Base-by-base conservation (phyloP, 2,797 vertebrate genomes). In the Moxostoma hubbsi region DNA sequence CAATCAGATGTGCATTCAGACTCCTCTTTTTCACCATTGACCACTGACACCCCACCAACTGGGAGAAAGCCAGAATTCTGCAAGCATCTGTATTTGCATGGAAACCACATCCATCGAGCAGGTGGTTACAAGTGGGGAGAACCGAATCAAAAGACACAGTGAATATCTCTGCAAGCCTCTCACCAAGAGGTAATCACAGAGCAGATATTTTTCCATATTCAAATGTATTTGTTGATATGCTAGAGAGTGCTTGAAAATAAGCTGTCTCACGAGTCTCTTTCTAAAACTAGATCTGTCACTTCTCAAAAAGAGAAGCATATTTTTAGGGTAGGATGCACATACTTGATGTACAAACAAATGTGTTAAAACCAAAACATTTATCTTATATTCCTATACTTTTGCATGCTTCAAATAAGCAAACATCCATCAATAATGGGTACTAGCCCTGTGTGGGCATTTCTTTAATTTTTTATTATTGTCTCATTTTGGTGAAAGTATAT, bases 1-100 rank as follows among this genome's bases (percentile, higher is more conserved):
- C 87, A 86, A 90, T 91, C 89, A 89, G 84, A 82, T 77, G 74
- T 63, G 49, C 71, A 90, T 90, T 91, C 86, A 90, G 81, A 63
- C 9, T 73, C 69, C 50, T 83, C 85, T 89, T 64, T 79, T 88
- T 79, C 79, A 83, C 86, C 51, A 84, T 80, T 87, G 86, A 86
- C 86, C 86, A 82, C 65, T 72, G 65, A 67, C 79, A 73, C 75
- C 77, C 86, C 73, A 80, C 84, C 75, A 76, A 71, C 81, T 62
- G 80, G 74, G 59, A 86, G 87, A 85, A 55, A 74, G 54, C 75
- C 82, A 87, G 85, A 81, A 72, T 72, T 69, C 81, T 81, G 73
- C 45, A 78, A 80, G 80, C 84, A 83, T 77, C 75, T 47, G 84
- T 81, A 85, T 54, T 67, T 66, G 59, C 61, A 73, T 77, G 64